phyloP scores from a whole-genome alignment of 2,888 invertebrate species.

The Acheta domesticus region DNA sequence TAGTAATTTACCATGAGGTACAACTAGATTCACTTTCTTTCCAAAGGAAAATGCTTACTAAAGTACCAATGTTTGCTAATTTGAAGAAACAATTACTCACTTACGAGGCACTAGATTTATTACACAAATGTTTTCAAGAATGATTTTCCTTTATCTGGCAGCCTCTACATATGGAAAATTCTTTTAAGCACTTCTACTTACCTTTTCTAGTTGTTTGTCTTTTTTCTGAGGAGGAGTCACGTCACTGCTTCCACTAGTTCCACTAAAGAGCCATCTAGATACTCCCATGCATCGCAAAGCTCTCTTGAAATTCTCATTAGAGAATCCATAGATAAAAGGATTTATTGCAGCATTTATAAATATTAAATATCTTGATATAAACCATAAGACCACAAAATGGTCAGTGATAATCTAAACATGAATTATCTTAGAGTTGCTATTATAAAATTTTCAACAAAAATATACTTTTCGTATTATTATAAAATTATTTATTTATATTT shows the following conservation, averaged over 20 bases:
- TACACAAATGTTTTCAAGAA: too few relatives aligned
- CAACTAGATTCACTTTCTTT: too few relatives aligned
- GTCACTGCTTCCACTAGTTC: slow-evolving; percentile 18
- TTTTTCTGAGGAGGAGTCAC: neutral
- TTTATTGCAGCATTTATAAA: slow-evolving; percentile 71
- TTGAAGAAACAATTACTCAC: too few relatives aligned
- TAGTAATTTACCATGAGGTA: too few relatives aligned
- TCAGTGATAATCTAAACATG: slow-evolving; percentile 50
- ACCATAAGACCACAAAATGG: slow-evolving; percentile 61
- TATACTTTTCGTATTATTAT: neutral
- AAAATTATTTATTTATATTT: neutral
- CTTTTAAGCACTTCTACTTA: neutral
- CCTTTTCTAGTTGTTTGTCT: neutral
- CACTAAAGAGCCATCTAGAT: slow-evolving; percentile 35
- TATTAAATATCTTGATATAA: slow-evolving; percentile 64
- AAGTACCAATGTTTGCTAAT: too few relatives aligned
- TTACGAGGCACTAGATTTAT: too few relatives aligned
- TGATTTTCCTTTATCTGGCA: too few relatives aligned
- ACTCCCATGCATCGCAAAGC: slow-evolving; percentile 51
- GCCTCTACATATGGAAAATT: too few relatives aligned
- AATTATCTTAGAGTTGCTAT: neutral
- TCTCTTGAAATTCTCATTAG: slow-evolving; percentile 64
- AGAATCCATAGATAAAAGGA: slow-evolving; percentile 73
- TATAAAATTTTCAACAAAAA: neutral
- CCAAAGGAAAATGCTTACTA: too few relatives aligned